Evolutionary conservation across 30 jellyfish, hydroid and myxozoan genomes (phyloP).

Genomic region (Calvadosia cruxmelitensis): DNA sequence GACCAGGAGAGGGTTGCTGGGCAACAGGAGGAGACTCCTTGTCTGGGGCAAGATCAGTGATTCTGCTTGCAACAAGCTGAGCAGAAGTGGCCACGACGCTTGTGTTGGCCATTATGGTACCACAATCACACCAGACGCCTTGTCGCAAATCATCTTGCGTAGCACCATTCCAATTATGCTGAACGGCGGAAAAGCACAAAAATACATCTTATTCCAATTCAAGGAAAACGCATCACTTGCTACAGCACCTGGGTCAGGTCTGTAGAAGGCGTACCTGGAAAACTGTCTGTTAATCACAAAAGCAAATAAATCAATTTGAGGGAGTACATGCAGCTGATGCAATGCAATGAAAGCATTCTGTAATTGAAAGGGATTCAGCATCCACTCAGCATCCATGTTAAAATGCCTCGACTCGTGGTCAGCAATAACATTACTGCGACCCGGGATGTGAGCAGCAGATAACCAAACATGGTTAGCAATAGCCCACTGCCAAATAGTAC

Average conservation of each 20-base stretch:
- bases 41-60: slow-evolving; percentile 3
- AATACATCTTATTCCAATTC: slow-evolving; percentile 21
- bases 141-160: slow-evolving; percentile 8
- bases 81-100: slow-evolving; percentile 18
- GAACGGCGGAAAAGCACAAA: slow-evolving; percentile 43
- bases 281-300: slow-evolving; percentile 11
- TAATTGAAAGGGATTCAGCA: slow-evolving; percentile 8
- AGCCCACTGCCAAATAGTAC: slow-evolving; percentile 26
- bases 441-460: slow-evolving; percentile 44
- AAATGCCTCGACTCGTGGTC: slow-evolving; percentile 36
- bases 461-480: slow-evolving; percentile 22
- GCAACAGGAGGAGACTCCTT: not conserved
- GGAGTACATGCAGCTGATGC: not conserved
- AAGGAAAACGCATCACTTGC: slow-evolving; percentile 36
- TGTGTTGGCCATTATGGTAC: slow-evolving; percentile 41
- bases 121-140: slow-evolving; percentile 25
- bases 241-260: slow-evolving; percentile 43
- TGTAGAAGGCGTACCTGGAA: slow-evolving; percentile 15
- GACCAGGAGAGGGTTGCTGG: slow-evolving; percentile 4
- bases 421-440: slow-evolving; percentile 23
- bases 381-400: slow-evolving; percentile 35
- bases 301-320: slow-evolving; percentile 38
- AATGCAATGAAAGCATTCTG: not conserved
- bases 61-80: not conserved
- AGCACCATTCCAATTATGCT: slow-evolving; percentile 15